Conservation (phyloP, 2,888 invertebrate genomes). For the Heliconius cydno region DNA sequence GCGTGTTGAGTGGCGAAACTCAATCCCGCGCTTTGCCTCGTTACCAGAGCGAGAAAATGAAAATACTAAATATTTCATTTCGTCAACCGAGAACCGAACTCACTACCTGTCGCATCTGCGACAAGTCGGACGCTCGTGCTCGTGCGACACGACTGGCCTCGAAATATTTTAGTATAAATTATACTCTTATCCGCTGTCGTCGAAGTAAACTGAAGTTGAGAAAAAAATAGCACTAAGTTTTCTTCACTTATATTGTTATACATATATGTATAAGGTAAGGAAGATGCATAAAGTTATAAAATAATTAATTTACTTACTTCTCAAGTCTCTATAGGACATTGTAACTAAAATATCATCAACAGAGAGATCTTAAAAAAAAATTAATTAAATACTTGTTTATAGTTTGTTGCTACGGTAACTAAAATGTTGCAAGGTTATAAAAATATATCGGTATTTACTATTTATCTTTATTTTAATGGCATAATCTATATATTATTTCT, state of each 20-base stretch:
- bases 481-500: too few species aligned
- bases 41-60: not conserved
- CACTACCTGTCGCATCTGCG: not conserved
- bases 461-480: not conserved
- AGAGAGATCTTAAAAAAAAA: not conserved
- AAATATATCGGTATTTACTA: not conserved
- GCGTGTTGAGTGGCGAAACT: not conserved
- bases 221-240: not conserved
- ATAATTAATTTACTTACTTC: constrained; percentile 82
- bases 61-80: not conserved
- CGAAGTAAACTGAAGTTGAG: not conserved
- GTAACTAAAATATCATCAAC: not conserved
- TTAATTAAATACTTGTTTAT: constrained; percentile 1
- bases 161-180: not conserved
- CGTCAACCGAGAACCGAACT: not conserved
- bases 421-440: constrained; percentile 11
- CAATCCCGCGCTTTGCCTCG: not conserved
- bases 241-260: not conserved
- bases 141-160: not conserved
- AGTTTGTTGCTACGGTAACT: constrained; percentile 57
- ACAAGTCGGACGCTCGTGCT: not conserved
- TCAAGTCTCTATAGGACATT: constrained; percentile 89
- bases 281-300: too few species aligned
- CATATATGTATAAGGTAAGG: too few species aligned
- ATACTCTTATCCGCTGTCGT: not conserved